phyloP scores from a whole-genome alignment of 2,113 vertebrate species.

The Leucoraja erinaceus region DNA sequence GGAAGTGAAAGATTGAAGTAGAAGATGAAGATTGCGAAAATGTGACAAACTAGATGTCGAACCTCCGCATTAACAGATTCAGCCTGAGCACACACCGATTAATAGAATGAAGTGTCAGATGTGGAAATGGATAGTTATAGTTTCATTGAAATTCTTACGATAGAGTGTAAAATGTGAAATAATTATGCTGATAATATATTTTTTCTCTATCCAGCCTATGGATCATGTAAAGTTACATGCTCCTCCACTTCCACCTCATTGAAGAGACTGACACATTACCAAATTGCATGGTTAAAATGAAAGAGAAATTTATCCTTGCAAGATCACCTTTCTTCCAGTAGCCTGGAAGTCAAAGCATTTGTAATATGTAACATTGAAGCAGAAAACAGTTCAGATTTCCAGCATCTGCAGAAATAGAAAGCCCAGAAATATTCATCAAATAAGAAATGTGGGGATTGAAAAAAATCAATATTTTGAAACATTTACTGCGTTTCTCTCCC shows the following conservation, averaged over 20 bases:
- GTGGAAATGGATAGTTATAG: constrained; percentile 7
- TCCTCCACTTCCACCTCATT: background rate
- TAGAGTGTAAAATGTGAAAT: background rate
- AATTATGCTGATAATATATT: constrained; percentile 18
- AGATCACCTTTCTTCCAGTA: background rate
- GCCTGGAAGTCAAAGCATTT: background rate
- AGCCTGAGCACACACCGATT: background rate
- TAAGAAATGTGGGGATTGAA: no score
- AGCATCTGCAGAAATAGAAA: no score
- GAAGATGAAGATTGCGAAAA: background rate
- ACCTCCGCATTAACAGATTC: background rate
- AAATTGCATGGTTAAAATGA: background rate
- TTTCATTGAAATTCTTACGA: background rate
- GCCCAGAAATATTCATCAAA: no score
- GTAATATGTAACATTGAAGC: background rate
- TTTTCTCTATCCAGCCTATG: background rate
- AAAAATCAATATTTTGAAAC: no score
- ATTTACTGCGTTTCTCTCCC: no score
- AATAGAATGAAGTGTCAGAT: constrained; percentile 15
- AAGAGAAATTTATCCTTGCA: background rate
- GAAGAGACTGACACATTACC: constrained; percentile 3
- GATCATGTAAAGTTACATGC: constrained; percentile 16
- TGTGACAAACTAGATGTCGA: background rate
- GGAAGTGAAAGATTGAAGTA: background rate
- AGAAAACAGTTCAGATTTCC: no score